A percentile compares a stretch with the other conserved stretches of the same genome.
phyloP scores from a whole-genome alignment of 2,888 invertebrate genomes.

The Pecten maximus region DNA sequence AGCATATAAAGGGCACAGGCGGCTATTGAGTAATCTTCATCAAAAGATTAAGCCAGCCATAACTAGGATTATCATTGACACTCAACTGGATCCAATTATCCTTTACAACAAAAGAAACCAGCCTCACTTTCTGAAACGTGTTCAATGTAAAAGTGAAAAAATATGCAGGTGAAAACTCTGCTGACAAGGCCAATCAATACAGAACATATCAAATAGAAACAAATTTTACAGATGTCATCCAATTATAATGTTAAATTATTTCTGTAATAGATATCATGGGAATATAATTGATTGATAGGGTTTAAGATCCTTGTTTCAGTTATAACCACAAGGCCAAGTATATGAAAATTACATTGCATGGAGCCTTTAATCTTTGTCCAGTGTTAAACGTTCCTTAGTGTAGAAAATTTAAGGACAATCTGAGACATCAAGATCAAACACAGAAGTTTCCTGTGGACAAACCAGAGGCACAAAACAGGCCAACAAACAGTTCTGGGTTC shows the following conservation, averaged over 20 bases:
- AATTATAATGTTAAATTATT: not conserved
- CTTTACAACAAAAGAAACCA: not conserved
- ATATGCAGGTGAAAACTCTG: not conserved
- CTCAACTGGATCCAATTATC: not conserved
- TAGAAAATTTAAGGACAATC: too few species aligned
- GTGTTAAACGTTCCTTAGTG: too few species aligned
- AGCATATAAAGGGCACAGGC: not conserved
- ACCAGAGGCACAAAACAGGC: too few species aligned
- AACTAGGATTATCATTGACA: not conserved
- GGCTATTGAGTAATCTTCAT: constrained; percentile 11
- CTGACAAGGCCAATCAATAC: not conserved
- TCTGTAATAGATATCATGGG: not conserved
- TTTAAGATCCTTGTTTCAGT: too few species aligned
- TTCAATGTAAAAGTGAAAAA: too few species aligned
- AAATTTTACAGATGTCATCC: not conserved
- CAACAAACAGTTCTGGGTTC: too few species aligned
- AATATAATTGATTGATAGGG: too few species aligned
- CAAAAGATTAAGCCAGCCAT: constrained; percentile 4
- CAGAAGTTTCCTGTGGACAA: too few species aligned
- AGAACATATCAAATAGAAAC: not conserved
- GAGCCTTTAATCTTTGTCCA: too few species aligned
- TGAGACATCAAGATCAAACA: too few species aligned
- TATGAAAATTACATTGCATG: too few species aligned
- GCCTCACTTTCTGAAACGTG: not conserved
- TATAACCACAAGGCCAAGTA: too few species aligned